A percentile compares a stretch with the other conserved stretches of the same genome.
Evolutionary conservation across 2,888 invertebrate genomes (phyloP).

Genomic region (Sisyra terminalis): DNA sequence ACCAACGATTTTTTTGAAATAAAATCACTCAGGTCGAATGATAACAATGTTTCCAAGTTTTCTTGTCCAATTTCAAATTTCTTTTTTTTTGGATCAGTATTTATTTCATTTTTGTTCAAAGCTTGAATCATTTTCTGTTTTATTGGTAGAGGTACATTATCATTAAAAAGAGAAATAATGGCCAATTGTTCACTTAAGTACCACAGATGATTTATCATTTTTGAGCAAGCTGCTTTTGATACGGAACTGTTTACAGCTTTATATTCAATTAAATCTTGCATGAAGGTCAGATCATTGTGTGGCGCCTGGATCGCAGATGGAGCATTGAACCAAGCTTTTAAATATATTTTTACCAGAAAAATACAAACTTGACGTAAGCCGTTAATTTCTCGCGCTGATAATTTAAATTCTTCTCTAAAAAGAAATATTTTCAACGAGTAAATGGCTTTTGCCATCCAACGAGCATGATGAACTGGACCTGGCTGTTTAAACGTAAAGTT

Average conservation of each 20-base stretch:
- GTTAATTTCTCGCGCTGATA: conserved; percentile 8
- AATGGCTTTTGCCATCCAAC: conserved; percentile 11
- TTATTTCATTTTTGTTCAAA: not conserved
- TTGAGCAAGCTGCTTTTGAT: conserved; percentile 7
- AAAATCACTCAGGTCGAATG: too few relatives aligned
- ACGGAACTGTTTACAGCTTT: not conserved
- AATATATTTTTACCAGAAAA: conserved; percentile 7
- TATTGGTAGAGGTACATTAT: not conserved
- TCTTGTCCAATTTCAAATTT: too few relatives aligned
- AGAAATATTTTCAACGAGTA: conserved; percentile 10
- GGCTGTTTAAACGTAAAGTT: conserved; percentile 8
- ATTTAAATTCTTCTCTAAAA: conserved; percentile 10
- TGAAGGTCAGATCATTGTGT: not conserved
- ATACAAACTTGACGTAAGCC: conserved; percentile 9
- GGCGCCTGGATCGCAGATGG: conserved; percentile 7
- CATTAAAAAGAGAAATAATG: conserved; percentile 11
- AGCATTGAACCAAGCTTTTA: conserved; percentile 10
- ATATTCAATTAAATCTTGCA: not conserved
- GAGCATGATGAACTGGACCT: conserved; percentile 9
- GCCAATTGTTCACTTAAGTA: conserved; percentile 12
- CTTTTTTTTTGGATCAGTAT: not conserved
- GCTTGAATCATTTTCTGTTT: conserved; percentile 5
- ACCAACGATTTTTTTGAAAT: not conserved
- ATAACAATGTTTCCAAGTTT: too few relatives aligned
- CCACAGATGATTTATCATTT: conserved; percentile 12